A percentile compares a stretch with the other conserved stretches of the same genome.
Evolutionary conservation across 1,140 invertebrate species (phyloP).

Genomic region (Brachionus manjavacas): DNA sequence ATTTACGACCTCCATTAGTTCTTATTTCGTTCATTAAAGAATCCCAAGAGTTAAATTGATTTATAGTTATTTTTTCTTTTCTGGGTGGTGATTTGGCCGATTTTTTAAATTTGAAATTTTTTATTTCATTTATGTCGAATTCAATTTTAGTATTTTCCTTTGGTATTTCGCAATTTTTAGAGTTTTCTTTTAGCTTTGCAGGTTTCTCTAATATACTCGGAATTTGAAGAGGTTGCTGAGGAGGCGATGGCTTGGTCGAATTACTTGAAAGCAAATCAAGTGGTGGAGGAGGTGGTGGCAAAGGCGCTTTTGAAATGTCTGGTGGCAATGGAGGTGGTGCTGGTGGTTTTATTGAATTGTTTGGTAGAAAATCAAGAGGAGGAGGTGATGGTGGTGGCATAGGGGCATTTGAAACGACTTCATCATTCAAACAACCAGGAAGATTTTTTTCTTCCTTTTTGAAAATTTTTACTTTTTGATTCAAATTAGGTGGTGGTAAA

Average conservation of each 20-base stretch:
- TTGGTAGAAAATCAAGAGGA: neutral
- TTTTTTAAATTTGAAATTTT: conserved; percentile 39
- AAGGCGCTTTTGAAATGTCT: neutral
- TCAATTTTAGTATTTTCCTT: conserved; percentile 27
- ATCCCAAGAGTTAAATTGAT: conserved; percentile 33
- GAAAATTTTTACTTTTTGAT: neutral
- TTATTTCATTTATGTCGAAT: conserved; percentile 35
- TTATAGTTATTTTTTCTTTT: conserved; percentile 1
- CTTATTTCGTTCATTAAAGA: conserved; percentile 38
- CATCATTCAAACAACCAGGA: neutral
- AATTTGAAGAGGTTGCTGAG: neutral
- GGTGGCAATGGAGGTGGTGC: neutral
- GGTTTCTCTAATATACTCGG: neutral
- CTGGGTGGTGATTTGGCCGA: neutral
- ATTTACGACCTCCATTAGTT: conserved; percentile 5
- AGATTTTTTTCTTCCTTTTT: neutral
- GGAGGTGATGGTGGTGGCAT: neutral
- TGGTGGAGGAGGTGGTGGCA: neutral
- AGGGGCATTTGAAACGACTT: neutral
- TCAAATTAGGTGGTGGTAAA: neutral
- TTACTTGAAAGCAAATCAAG: neutral
- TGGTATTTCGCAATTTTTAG: neutral
- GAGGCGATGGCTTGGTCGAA: neutral
- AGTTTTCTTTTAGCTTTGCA: neutral
- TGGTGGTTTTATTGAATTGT: neutral